These are phyloP conservation scores for Neopelma chrysocephalum DNA, from an alignment of 2,797 vertebrate genomes.

Conservation along the genomic window DNA sequence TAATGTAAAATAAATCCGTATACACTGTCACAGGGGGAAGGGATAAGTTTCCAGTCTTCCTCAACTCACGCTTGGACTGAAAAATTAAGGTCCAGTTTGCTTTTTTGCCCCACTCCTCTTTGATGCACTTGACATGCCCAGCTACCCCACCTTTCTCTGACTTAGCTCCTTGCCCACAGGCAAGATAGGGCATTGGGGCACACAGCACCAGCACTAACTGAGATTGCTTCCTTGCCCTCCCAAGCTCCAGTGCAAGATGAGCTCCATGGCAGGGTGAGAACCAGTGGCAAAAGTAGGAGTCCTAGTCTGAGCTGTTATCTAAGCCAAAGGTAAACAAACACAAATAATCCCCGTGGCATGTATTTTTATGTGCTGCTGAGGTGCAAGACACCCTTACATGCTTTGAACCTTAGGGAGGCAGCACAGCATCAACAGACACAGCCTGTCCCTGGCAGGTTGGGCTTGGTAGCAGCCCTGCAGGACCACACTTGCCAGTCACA, in stretches of 20 bases:
- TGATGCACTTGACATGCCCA: not conserved
- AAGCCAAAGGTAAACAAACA: not conserved
- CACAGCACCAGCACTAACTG: not conserved
- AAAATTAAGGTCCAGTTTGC: not conserved
- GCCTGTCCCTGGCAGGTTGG: not conserved
- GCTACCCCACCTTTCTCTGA: not conserved
- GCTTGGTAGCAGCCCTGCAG: not conserved
- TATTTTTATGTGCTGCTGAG: not conserved
- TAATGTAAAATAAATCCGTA: not conserved
- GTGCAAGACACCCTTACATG: not conserved
- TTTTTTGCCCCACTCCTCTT: not conserved
- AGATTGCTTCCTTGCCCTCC: not conserved
- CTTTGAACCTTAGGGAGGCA: not conserved
- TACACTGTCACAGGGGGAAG: not conserved
- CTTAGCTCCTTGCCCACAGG: not conserved
- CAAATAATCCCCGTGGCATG: not conserved
- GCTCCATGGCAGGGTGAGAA: not conserved
- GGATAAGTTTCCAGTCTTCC: not conserved
- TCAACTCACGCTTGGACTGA: not conserved
- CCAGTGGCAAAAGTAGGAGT: not conserved
- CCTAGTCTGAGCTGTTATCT: not conserved
- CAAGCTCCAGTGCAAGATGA: rapidly evolving
- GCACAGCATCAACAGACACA: not conserved
- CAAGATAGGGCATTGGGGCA: not conserved
- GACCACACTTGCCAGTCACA: not conserved